phyloP scores from a whole-genome alignment of 2,113 vertebrate species.

The Motacilla alba region DNA sequence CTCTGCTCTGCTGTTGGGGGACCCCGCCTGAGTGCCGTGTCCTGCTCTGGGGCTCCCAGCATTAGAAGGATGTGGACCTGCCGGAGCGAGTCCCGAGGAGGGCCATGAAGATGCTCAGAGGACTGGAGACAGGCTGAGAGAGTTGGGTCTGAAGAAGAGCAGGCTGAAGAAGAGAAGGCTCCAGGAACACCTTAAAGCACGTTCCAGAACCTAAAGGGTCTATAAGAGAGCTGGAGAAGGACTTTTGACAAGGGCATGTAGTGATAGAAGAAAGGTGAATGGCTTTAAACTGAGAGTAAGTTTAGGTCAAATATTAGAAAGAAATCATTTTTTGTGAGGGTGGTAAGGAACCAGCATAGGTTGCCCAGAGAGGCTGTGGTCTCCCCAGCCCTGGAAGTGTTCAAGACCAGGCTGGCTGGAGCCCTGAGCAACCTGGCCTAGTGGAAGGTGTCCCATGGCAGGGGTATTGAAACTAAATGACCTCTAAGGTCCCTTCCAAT shows the following conservation, averaged over 20 bases:
- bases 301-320: neutral
- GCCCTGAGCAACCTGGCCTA: neutral
- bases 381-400: neutral
- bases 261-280: neutral
- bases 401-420: neutral
- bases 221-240: neutral
- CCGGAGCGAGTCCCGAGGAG: too few relatives aligned
- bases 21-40: too few relatives aligned
- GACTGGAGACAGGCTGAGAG: neutral
- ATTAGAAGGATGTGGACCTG: too few relatives aligned
- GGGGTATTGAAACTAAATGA: rapidly evolving
- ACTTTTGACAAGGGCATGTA: neutral
- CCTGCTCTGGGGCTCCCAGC: too few relatives aligned
- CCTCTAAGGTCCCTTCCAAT: neutral
- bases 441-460: neutral
- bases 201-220: neutral
- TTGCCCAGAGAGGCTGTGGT: neutral
- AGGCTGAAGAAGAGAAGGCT: neutral
- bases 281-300: neutral
- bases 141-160: neutral
- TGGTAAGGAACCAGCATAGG: neutral
- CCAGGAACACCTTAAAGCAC: neutral
- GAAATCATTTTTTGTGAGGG: neutral
- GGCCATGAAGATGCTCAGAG: neutral
- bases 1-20: too few relatives aligned